Base-by-base conservation (phyloP, 2,888 invertebrate genomes). In the Diaphora mendica region DNA sequence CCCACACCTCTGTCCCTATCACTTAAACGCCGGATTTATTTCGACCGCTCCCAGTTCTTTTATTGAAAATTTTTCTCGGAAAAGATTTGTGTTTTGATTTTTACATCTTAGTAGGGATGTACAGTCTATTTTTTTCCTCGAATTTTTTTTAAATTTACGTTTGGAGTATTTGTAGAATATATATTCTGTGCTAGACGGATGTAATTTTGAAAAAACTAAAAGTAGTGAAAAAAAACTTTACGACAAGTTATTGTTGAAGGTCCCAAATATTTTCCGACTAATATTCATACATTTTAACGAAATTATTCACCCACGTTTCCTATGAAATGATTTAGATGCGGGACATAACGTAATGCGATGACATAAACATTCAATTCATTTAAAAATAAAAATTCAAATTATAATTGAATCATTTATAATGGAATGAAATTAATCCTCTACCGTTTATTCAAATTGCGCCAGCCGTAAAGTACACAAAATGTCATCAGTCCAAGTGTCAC, bases 21-120 rank as follows among this genome's bases (percentile, higher is more conserved):
- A 87, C 82, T 87, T 86, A 82, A 85, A 67, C 85, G 84, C 79
- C 76, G 80, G 86, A 85, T 88, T 90, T 89, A 83, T 83, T 83
- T 78, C 78, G 73, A 80, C 73, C 79, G 59, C 76, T 80, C 55
- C 73, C 74, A 72, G 23, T 78, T 82, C 55, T 76, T 77, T 79
- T 76, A 72, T 71, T 74, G 26, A 71, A 70, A 55, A 66, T 64
- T 76, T 69, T 68, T 30, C 30, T 65, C 30, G 68, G n/a, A 65
- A 69, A 71, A 59, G 55, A 26, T 67, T 71, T 59, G 11, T 44
- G n/a, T 72, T 71, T 72, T 30, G 44, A 35, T 64, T 67, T 66
- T 15, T 20, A 59, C 2, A 0, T 9, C 15, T 69, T n/a, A 44
- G 30, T 73, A 55, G n/a, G 59, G 26, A 68, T 64, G 44, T 73